Evolutionary conservation across 1,140 invertebrate genomes (phyloP).

Genomic region (Drosophila burlai): DNA sequence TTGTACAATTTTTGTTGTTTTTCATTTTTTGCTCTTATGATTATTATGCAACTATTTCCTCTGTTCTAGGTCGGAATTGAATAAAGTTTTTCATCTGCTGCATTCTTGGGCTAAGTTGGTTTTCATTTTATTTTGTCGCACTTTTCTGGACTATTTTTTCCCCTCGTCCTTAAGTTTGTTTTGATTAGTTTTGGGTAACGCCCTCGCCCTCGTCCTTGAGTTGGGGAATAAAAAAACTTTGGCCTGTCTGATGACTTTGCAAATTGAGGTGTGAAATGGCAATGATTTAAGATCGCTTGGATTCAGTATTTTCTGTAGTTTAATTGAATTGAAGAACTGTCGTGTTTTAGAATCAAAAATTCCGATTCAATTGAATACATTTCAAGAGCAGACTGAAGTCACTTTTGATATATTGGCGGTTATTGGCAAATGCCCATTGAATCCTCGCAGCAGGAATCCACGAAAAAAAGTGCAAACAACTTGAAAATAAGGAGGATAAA

Average conservation of each 20-base stretch:
- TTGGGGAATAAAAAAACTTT: constrained; percentile 14
- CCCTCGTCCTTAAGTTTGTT: constrained; percentile 63
- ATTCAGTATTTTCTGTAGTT: background rate
- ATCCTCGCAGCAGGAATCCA: constrained; percentile 29
- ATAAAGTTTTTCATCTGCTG: constrained; percentile 65
- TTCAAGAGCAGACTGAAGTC: constrained; percentile 61
- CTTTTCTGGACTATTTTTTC: constrained; percentile 39
- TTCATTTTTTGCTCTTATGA: constrained; percentile 50
- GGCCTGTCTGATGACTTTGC: constrained; percentile 24
- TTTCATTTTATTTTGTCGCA: constrained; percentile 41
- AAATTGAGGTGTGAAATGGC: constrained; percentile 51
- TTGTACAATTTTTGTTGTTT: constrained; percentile 39
- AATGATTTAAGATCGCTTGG: background rate
- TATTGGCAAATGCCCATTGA: constrained; percentile 73
- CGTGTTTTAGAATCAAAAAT: background rate
- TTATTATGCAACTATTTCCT: constrained; percentile 66
- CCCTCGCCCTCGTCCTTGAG: constrained; percentile 23
- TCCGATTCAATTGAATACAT: constrained; percentile 28
- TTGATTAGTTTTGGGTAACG: constrained; percentile 67
- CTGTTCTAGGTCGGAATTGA: constrained; percentile 56
- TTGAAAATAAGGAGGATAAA: constrained; percentile 22
- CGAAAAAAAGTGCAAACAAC: constrained; percentile 10
- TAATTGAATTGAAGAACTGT: background rate
- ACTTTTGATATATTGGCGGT: constrained; percentile 78
- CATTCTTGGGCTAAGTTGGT: constrained; percentile 40